Evolutionary conservation across 2,888 invertebrate genomes (phyloP), one percentile per base, ranked within the genome.

Genomic region (Anoplius nigerrimus): DNA sequence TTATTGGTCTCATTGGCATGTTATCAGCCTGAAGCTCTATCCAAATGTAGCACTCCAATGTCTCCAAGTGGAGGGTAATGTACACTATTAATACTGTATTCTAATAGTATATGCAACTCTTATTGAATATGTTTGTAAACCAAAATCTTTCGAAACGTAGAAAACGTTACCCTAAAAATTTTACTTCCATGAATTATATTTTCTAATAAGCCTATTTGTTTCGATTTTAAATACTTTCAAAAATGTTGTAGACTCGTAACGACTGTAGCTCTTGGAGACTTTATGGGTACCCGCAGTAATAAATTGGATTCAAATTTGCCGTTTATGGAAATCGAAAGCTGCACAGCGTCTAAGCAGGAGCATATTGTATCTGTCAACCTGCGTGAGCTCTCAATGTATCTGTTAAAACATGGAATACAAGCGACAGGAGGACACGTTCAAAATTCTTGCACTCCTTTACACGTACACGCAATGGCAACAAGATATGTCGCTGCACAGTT

Each of bases 291-390:
- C 64, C 84, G 88, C 2, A 83, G 84, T 16, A 84, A 84, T 60
- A 88, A 88, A 69, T 74, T 85, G 15, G 87, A 88, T 18, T 84
- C 85, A 0, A 80, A 76, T 67, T 89, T 96, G 79, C 96, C 96
- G 0, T 96, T 96, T 89, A 91, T 93, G 69, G 96, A 96, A 88
- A 90, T 93, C 15, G 96, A 96, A 88, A 94, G 94, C 48, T 96
- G 96, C 86, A 96, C 96, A 2, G 96, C 96, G 15, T 95, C 95
- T 80, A 95, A 95, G 82, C 95, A 96, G 88, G 96, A 96, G 82
- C 96, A 96, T 85, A 93, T 96, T 48, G 94, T 96, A 51, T 95
- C 96, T 8, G 96, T 96, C 86, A 96, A 96, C 89, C 90, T 96
- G 59, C 92, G 96, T n/a, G 95, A 95, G 85, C 90, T 96, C 71